Percentiles rank a stretch among this genome's conserved stretches.
Conservation (phyloP, 1,140 invertebrate genomes). For the Thaumetopoea pityocampa region DNA sequence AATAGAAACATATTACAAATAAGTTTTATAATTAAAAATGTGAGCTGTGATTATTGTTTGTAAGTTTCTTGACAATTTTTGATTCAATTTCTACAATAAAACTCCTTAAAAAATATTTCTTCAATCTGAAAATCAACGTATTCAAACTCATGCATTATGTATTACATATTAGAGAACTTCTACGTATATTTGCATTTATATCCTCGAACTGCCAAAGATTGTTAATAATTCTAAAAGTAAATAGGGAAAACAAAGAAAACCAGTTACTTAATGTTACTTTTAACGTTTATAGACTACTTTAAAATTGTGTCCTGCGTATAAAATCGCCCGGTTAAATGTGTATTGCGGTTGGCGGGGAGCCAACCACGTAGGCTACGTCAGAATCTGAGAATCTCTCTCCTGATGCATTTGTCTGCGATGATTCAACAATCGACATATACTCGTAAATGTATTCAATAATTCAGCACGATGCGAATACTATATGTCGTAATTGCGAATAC, state of each 20-base stretch:
- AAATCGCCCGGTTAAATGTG: slow-evolving; percentile 61
- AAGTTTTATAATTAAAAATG: no score
- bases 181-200: slow-evolving; percentile 13
- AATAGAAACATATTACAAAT: no score
- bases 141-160: no score
- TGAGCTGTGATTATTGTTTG: no score
- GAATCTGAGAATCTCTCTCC: slow-evolving; percentile 54
- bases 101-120: no score
- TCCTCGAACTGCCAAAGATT: slow-evolving; percentile 6
- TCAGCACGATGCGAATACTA: slow-evolving; percentile 21
- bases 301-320: slow-evolving; percentile 66
- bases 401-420: slow-evolving; percentile 36
- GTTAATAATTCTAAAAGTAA: slow-evolving; percentile 20
- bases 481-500: no score
- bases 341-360: slow-evolving; percentile 58
- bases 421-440: slow-evolving; percentile 50
- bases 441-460: slow-evolving; percentile 55
- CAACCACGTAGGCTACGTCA: slow-evolving; percentile 48
- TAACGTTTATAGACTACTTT: slow-evolving; percentile 65
- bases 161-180: no score
- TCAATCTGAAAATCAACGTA: no score
- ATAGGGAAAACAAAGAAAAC: slow-evolving; percentile 24
- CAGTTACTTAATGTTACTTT: slow-evolving; percentile 49
- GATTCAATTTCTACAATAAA: no score
- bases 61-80: no score